These are phyloP conservation scores for Tinea pellionella DNA, from an alignment of 2,888 invertebrate genomes.

Conservation along the genomic window DNA sequence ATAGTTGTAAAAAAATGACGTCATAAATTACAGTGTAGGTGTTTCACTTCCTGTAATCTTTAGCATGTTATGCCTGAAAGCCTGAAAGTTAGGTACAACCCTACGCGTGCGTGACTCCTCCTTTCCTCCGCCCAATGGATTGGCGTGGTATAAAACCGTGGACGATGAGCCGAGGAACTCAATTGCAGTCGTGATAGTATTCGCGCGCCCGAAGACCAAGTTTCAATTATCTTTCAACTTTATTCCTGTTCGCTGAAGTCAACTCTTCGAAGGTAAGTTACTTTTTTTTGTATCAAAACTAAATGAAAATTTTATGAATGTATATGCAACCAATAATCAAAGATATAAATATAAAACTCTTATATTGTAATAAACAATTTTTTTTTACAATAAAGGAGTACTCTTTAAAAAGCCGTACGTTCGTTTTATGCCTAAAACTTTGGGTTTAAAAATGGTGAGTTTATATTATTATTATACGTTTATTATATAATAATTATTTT, in stretches of 20 bases:
- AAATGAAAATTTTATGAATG: no score
- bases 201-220: slow-evolving; percentile 25
- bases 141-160: slow-evolving; percentile 39
- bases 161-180: slow-evolving; percentile 21
- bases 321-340: no score
- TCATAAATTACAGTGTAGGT: neutral
- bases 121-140: slow-evolving; percentile 44
- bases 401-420: no score
- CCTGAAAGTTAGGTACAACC: slow-evolving; percentile 4
- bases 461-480: no score
- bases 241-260: neutral
- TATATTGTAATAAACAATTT: no score
- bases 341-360: no score
- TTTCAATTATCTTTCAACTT: neutral
- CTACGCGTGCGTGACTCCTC: slow-evolving; percentile 60
- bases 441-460: no score
- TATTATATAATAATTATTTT: no score
- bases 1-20: neutral
- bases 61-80: neutral
- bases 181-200: slow-evolving; percentile 48
- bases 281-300: neutral
- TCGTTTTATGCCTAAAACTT: no score
- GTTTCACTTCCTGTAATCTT: neutral
- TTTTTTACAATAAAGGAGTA: no score
- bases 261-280: neutral